phyloP scores from a whole-genome alignment of 2,113 vertebrate genomes.

The Anguilla rostrata region DNA sequence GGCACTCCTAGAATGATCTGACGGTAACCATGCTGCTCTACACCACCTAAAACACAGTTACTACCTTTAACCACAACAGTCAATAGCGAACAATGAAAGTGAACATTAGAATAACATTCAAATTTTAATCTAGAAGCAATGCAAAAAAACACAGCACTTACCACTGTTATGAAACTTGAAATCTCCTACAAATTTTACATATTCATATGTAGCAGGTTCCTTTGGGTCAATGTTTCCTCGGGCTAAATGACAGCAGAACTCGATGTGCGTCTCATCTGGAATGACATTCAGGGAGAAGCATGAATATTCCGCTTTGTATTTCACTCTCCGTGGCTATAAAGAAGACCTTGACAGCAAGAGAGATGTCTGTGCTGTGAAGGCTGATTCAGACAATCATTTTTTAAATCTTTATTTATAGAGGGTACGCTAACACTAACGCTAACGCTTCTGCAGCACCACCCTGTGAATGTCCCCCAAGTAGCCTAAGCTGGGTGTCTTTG shows the following conservation, averaged over 20 bases:
- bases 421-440: too few relatives aligned
- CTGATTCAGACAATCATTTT: not conserved
- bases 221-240: conserved; percentile 76
- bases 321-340: not conserved
- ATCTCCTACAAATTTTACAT: conserved; percentile 88
- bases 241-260: conserved; percentile 93
- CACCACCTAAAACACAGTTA: not conserved
- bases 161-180: conserved; percentile 85
- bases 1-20: too few relatives aligned
- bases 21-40: not conserved
- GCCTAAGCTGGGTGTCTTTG: too few relatives aligned
- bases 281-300: conserved; percentile 34
- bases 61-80: not conserved
- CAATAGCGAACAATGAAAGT: not conserved
- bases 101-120: not conserved
- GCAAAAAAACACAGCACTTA: conserved; percentile 57
- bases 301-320: not conserved
- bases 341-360: not conserved
- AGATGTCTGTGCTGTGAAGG: not conserved
- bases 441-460: not conserved
- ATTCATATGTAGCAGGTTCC: conserved; percentile 77
- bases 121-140: not conserved
- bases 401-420: too few relatives aligned
- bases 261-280: conserved; percentile 80
- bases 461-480: too few relatives aligned